Percentiles rank a stretch among this genome's conserved stretches.
Conservation (phyloP, 2,113 vertebrate species). For the Mobula hypostoma region DNA sequence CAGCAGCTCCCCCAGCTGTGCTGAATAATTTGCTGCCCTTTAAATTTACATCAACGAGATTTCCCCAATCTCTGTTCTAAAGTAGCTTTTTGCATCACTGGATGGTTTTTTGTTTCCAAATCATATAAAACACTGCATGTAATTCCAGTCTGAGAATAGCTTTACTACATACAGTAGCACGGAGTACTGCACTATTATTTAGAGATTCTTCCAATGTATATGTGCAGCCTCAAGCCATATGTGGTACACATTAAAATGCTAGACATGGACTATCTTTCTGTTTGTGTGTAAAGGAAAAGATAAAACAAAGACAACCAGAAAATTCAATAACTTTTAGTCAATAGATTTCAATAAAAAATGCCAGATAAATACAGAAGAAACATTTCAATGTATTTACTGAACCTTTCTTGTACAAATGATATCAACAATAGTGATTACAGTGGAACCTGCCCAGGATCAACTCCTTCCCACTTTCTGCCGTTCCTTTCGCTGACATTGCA, state of each 20-base stretch:
- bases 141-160: background rate
- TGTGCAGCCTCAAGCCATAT: background rate
- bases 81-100: background rate
- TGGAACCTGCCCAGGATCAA: slow-evolving; percentile 5
- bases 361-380: slow-evolving; percentile 35
- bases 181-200: background rate
- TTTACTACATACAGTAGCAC: background rate
- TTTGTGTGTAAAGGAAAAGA: background rate
- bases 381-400: slow-evolving; percentile 23
- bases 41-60: background rate
- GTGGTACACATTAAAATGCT: background rate
- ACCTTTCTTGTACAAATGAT: slow-evolving; percentile 32
- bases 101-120: background rate
- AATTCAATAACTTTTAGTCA: slow-evolving; percentile 36
- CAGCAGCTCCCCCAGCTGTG: too few relatives aligned
- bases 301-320: slow-evolving; percentile 28
- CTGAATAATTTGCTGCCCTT: background rate
- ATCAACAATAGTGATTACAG: slow-evolving; percentile 24
- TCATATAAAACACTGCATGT: background rate
- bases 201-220: background rate
- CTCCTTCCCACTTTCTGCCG: background rate
- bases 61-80: background rate
- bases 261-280: background rate
- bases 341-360: slow-evolving; percentile 34
- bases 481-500: background rate